phyloP scores from a whole-genome alignment of 2,888 invertebrate species.

The Archips xylosteana region DNA sequence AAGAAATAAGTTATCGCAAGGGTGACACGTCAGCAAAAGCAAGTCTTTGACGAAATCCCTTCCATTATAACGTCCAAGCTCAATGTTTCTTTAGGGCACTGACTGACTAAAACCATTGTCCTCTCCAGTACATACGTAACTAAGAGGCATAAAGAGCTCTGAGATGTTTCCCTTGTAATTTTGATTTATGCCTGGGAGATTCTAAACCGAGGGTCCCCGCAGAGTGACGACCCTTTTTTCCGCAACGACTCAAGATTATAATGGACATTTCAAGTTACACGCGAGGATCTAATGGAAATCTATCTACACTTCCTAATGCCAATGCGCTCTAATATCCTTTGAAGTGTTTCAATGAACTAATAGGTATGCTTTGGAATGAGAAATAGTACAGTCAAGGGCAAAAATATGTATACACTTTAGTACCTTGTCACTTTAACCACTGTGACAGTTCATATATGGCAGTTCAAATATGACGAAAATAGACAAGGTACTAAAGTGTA shows the following conservation, averaged over 20 bases:
- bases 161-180: conserved; percentile 74
- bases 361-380: background rate
- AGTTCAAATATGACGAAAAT: too few relatives aligned
- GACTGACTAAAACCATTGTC: conserved; percentile 25
- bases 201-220: conserved; percentile 58
- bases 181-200: conserved; percentile 69
- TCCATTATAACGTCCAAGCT: conserved; percentile 10
- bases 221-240: conserved; percentile 61
- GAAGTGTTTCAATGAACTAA: conserved; percentile 7
- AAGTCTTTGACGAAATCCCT: conserved; percentile 15
- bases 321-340: conserved; percentile 2
- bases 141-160: conserved; percentile 46
- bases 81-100: conserved; percentile 33
- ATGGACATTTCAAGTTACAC: conserved; percentile 55
- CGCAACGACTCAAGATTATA: conserved; percentile 59
- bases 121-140: conserved; percentile 17
- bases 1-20: background rate
- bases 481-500: too few relatives aligned
- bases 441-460: too few relatives aligned
- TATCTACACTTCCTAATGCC: conserved; percentile 40
- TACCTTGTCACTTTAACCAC: too few relatives aligned
- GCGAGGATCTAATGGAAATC: conserved; percentile 52
- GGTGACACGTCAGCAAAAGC: background rate
- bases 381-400: too few relatives aligned
- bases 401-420: too few relatives aligned